Percentiles rank a stretch among this genome's conserved stretches.
These are phyloP conservation scores for Cisticola juncidis DNA, from an alignment of 2,113 vertebrate species.

Conservation along the genomic window DNA sequence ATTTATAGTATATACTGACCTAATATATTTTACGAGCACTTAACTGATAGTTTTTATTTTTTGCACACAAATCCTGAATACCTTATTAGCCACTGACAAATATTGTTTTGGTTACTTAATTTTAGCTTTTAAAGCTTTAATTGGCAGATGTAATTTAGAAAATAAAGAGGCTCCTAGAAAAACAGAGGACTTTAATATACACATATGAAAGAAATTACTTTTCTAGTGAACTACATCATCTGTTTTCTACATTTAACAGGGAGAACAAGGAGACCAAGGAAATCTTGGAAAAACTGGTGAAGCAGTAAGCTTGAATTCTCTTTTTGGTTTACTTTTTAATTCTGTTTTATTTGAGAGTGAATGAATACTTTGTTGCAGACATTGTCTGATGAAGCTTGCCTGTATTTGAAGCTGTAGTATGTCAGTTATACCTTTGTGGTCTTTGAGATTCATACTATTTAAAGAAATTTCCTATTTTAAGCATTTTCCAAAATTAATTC, in stretches of 20 bases:
- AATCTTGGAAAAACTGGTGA: constrained; percentile 87
- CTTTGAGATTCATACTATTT: background rate
- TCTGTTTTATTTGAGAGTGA: background rate
- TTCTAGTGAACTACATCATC: background rate
- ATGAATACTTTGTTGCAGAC: background rate
- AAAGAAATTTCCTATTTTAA: background rate
- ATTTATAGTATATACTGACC: background rate
- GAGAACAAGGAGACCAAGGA: constrained; percentile 90
- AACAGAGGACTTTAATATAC: background rate
- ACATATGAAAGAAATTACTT: constrained; percentile 32
- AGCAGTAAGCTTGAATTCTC: constrained; percentile 80
- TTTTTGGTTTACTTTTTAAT: constrained; percentile 15
- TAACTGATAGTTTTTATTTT: background rate
- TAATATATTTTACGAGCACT: background rate
- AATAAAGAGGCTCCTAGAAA: background rate
- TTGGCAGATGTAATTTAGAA: background rate
- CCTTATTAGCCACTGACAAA: background rate
- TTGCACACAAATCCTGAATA: background rate
- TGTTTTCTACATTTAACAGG: constrained; percentile 77
- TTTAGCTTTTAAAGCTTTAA: background rate
- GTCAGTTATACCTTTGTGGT: background rate
- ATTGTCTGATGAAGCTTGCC: background rate
- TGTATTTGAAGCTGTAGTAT: background rate
- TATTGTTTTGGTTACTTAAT: background rate
- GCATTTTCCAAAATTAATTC: background rate